phyloP scores from a whole-genome alignment of 2,888 invertebrate species.

The Zygaena filipendulae region DNA sequence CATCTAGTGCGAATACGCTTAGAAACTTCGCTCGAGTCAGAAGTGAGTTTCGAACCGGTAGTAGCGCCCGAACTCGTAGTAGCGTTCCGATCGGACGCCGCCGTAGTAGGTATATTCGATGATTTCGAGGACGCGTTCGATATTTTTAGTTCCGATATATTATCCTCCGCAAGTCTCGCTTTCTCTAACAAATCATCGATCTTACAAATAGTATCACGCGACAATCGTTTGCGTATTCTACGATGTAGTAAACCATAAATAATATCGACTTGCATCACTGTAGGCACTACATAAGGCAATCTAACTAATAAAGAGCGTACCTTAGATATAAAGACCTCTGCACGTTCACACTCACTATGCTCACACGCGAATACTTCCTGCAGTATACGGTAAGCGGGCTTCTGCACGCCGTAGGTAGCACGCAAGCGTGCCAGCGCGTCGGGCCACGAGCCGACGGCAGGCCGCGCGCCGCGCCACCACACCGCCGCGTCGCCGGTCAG shows the following conservation, averaged over 20 bases:
- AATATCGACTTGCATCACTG: conserved; percentile 13
- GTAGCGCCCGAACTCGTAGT: too few species aligned
- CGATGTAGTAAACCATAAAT: conserved; percentile 15
- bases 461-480: conserved; percentile 11
- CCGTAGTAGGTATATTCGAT: too few species aligned
- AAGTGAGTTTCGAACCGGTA: too few species aligned
- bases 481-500: conserved; percentile 10
- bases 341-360: conserved; percentile 1
- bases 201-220: conserved; percentile 4
- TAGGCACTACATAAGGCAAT: background rate
- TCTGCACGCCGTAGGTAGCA: conserved; percentile 8
- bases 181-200: conserved; percentile 10
- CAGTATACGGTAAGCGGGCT: conserved; percentile 9
- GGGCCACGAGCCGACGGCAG: conserved; percentile 5
- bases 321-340: conserved; percentile 5
- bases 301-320: conserved; percentile 4
- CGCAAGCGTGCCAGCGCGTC: conserved; percentile 9
- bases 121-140: too few species aligned
- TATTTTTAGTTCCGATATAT: background rate
- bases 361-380: conserved; percentile 5
- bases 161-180: conserved; percentile 11
- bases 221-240: conserved; percentile 12
- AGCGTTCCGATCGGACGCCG: too few species aligned
- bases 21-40: too few species aligned
- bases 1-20: too few species aligned